Evolutionary conservation across 1,140 invertebrate species (phyloP), one percentile per base, ranked within the genome.

Genomic region (Aphis gossypii): DNA sequence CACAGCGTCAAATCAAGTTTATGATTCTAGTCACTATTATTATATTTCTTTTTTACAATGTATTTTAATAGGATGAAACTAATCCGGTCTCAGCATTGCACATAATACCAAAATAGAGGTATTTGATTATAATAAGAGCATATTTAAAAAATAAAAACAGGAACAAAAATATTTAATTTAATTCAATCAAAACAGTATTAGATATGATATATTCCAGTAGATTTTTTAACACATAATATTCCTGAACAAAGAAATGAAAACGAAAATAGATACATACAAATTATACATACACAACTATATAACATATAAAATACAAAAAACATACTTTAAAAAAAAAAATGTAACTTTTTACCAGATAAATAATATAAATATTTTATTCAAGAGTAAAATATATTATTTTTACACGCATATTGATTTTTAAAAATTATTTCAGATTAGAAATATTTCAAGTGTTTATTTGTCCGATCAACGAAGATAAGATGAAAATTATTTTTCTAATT

Each of bases 11-110:
- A 92, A 93, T 93, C n/a, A 83, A 93, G 46, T 86, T 84, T 86
- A 93, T 84, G 76, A 54, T n/a, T 92, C 76, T 38, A n/a, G 51
- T 92, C 56, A 60, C 41, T 90, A 90, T 20, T 60, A 21, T 60
- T 56, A 41, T 44, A 44, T 30, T 25, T 76, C 83, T 92, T 91
- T 92, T 83, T 86, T 93, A 93, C 76, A 93, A 93, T 84, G 92
- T 7, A 56, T 93, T 76, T 44, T 93, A 84, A 93, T 86, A 93
- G 68, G 44, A 83, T 23, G 30, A n/a, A 44, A 68, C 89, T 68
- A 90, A 90, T 90, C 89, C 89, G 54, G 89, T 90, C 23, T 60
- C 38, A 18, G 89, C 48, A 25, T 38, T 41, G 89, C 38, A 44
- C 25, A 41, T 56, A 89, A 89, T 38, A 56, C 51, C 87, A 89